Conservation (phyloP, 2,113 vertebrate genomes). For the Galbula dea region DNA sequence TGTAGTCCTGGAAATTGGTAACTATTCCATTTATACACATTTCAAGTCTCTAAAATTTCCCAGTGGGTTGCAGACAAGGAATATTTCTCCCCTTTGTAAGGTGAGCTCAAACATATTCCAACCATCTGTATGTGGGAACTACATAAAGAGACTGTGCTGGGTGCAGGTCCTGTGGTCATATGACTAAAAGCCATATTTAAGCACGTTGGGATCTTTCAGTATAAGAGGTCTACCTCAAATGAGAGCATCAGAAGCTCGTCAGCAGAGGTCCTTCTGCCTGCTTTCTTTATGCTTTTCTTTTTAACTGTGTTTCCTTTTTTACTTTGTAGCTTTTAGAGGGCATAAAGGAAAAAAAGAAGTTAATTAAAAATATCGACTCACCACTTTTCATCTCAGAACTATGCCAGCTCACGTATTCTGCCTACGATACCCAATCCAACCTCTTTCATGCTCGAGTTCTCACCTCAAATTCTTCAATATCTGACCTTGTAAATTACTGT, state of each 20-base stretch:
- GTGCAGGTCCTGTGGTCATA: not conserved
- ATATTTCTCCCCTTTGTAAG: not conserved
- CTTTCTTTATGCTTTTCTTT: not conserved
- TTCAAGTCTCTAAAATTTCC: not conserved
- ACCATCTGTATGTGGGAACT: not conserved
- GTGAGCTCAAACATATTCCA: not conserved
- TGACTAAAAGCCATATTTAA: not conserved
- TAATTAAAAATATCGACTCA: not conserved
- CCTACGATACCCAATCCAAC: not conserved
- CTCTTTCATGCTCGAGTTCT: not conserved
- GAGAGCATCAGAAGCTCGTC: not conserved
- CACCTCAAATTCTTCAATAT: not conserved
- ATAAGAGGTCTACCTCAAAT: not conserved
- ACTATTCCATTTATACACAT: not conserved
- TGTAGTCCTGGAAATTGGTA: not conserved
- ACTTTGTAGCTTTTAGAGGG: not conserved
- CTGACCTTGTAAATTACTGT: not conserved
- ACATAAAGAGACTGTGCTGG: not conserved
- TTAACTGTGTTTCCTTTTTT: not conserved
- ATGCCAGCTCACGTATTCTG: not conserved
- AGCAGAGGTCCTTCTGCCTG: not conserved
- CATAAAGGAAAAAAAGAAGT: not conserved
- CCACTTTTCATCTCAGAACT: not conserved
- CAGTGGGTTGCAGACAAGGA: not conserved
- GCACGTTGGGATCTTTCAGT: not conserved